phyloP scores from a whole-genome alignment of 2,888 invertebrate species.

The Laspeyria flexula region DNA sequence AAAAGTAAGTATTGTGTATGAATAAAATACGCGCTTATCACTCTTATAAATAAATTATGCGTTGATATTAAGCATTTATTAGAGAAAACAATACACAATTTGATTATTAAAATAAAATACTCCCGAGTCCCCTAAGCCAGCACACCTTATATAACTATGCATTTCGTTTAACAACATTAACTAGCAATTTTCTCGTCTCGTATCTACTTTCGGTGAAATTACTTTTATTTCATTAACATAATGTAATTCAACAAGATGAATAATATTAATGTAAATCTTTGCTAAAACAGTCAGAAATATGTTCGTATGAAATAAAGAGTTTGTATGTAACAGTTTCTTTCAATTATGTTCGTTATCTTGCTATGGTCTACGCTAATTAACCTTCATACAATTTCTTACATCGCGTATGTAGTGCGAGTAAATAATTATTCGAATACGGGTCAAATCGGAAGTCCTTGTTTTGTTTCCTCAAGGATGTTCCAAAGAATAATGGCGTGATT shows the following conservation, averaged over 20 bases:
- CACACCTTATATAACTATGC: constrained; percentile 29
- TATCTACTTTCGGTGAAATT: constrained; percentile 10
- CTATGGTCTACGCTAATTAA: constrained; percentile 18
- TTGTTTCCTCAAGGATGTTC: constrained; percentile 90
- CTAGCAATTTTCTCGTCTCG: constrained; percentile 3
- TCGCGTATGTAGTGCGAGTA: constrained; percentile 18
- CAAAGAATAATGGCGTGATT: constrained; percentile 94
- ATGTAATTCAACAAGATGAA: constrained; percentile 24
- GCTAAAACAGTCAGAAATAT: constrained; percentile 28
- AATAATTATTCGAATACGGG: constrained; percentile 15
- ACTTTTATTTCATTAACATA: constrained; percentile 16
- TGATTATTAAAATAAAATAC: constrained; percentile 44
- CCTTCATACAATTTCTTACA: constrained; percentile 14
- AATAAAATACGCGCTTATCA: constrained; percentile 61
- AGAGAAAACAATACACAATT: constrained; percentile 54
- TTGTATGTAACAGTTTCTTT: not conserved
- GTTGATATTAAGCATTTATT: constrained; percentile 58
- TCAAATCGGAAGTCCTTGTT: constrained; percentile 22
- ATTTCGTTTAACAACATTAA: constrained; percentile 23
- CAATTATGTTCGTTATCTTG: constrained; percentile 7
- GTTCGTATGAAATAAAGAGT: constrained; percentile 14
- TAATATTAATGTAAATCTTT: constrained; percentile 21
- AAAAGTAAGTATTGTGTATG: constrained; percentile 52
- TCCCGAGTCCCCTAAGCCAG: constrained; percentile 34
- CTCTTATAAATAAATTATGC: constrained; percentile 74